phyloP scores from a whole-genome alignment of 2,797 vertebrate species.

The Tokudaia muenninki region DNA sequence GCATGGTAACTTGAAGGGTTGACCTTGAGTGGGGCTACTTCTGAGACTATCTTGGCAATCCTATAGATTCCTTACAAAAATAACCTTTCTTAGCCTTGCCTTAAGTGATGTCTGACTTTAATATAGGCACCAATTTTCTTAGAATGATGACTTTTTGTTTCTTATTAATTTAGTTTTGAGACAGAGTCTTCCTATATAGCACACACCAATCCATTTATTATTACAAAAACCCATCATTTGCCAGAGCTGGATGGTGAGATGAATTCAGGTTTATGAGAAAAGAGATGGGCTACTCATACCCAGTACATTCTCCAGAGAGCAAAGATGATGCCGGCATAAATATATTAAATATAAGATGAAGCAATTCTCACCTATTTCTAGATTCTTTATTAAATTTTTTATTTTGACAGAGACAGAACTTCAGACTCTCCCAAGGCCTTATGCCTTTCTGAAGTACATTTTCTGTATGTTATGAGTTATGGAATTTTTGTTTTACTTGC shows the following conservation, averaged over 20 bases:
- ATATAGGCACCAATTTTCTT: slow-evolving; percentile 48
- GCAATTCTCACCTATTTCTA: neutral
- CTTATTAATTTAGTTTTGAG: neutral
- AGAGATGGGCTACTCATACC: neutral
- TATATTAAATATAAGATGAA: slow-evolving; percentile 9
- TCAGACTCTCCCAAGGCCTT: neutral
- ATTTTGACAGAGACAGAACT: slow-evolving; percentile 30
- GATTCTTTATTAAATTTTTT: slow-evolving; percentile 52
- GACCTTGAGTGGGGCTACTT: neutral
- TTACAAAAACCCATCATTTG: neutral
- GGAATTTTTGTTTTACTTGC: slow-evolving; percentile 51
- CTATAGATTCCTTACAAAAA: neutral
- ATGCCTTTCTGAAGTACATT: slow-evolving; percentile 26
- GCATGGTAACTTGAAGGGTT: neutral
- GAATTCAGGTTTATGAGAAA: slow-evolving; percentile 57
- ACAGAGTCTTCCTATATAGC: neutral
- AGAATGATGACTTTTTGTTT: neutral
- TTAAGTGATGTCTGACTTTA: neutral
- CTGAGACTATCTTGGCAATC: neutral
- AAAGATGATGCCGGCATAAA: neutral
- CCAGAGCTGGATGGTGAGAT: neutral
- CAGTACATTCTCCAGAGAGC: neutral
- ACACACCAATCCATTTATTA: neutral
- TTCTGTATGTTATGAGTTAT: slow-evolving; percentile 33
- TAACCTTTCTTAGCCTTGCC: neutral